phyloP scores from a whole-genome alignment of 1,140 invertebrate genomes.

The Gryllus bimaculatus region DNA sequence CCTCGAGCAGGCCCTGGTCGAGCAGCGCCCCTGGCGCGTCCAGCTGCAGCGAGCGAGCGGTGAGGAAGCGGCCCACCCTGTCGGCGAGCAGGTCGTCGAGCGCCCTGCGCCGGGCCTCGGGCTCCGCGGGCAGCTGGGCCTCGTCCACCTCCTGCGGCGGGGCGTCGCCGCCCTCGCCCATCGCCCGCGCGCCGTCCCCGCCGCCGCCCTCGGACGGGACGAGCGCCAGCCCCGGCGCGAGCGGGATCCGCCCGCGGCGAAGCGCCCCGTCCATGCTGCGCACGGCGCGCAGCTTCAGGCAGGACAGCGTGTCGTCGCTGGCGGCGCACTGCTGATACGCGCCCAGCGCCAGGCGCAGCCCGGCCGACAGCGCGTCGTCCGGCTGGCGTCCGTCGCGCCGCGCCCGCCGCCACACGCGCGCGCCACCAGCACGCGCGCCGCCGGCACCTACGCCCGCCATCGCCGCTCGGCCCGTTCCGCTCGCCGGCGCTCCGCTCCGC shows the following conservation, averaged over 20 bases:
- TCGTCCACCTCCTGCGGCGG: constrained; percentile 35
- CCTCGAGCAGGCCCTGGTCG: too few relatives aligned
- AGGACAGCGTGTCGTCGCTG: constrained; percentile 50
- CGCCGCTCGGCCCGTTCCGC: background rate
- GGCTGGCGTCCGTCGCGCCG: background rate
- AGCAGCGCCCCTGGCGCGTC: constrained; percentile 38
- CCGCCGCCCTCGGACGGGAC: constrained; percentile 32
- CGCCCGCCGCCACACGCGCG: background rate
- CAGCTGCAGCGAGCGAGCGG: constrained; percentile 48
- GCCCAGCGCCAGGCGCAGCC: constrained; percentile 21
- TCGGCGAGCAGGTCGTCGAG: constrained; percentile 48
- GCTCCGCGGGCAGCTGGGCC: constrained; percentile 25
- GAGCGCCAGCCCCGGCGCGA: constrained; percentile 49
- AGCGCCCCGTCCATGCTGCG: constrained; percentile 52
- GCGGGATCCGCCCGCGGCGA: constrained; percentile 46
- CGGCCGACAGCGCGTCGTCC: background rate
- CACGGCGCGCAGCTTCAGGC: constrained; percentile 54
- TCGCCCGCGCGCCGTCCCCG: constrained; percentile 35
- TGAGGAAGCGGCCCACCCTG: constrained; percentile 44
- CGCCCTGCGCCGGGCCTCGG: constrained; percentile 30
- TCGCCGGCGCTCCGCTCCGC: constrained; percentile 30
- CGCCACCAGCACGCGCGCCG: background rate
- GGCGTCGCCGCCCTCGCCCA: constrained; percentile 41
- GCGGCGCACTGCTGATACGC: constrained; percentile 50
- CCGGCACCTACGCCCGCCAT: background rate